Conservation (phyloP, 2,888 invertebrate species). For the Choristoneura rosaceana region DNA sequence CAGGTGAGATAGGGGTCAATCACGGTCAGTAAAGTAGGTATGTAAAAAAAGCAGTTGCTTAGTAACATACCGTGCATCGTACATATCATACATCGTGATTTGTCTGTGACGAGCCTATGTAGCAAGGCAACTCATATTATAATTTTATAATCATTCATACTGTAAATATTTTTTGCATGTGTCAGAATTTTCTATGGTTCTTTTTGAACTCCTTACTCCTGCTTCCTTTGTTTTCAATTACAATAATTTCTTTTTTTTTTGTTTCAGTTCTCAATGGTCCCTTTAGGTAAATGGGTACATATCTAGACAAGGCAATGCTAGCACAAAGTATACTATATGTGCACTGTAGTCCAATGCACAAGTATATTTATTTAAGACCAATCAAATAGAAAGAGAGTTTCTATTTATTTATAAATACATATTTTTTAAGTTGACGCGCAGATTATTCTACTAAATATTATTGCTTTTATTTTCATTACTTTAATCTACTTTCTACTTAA, state of each 20-base stretch:
- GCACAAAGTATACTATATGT: conserved; percentile 31
- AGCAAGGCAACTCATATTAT: too few relatives aligned
- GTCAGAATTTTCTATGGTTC: conserved; percentile 17
- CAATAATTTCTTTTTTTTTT: conserved; percentile 56
- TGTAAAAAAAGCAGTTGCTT: too few relatives aligned
- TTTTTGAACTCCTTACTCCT: conserved; percentile 43
- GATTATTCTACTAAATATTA: conserved; percentile 13
- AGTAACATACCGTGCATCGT: too few relatives aligned
- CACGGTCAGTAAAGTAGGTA: too few relatives aligned
- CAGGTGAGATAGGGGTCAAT: too few relatives aligned
- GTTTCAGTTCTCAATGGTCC: conserved; percentile 81
- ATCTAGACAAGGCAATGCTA: conserved; percentile 16
- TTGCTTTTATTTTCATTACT: not conserved
- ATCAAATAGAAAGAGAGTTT: conserved; percentile 5
- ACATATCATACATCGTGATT: too few relatives aligned
- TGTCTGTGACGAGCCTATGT: too few relatives aligned
- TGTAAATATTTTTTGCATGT: too few relatives aligned
- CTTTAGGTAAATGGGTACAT: conserved; percentile 58
- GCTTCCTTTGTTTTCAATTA: conserved; percentile 44
- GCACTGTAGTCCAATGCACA: conserved; percentile 23
- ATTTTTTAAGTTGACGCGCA: conserved; percentile 23
- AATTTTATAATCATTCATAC: too few relatives aligned
- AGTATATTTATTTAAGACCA: conserved; percentile 9
- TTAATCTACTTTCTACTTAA: not conserved
- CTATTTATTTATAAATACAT: not conserved